Evolutionary conservation across 53 echinoderm and acorn worm genomes (phyloP), one percentile per base, ranked within the genome.

Genomic region (Echinometra lucunter): DNA sequence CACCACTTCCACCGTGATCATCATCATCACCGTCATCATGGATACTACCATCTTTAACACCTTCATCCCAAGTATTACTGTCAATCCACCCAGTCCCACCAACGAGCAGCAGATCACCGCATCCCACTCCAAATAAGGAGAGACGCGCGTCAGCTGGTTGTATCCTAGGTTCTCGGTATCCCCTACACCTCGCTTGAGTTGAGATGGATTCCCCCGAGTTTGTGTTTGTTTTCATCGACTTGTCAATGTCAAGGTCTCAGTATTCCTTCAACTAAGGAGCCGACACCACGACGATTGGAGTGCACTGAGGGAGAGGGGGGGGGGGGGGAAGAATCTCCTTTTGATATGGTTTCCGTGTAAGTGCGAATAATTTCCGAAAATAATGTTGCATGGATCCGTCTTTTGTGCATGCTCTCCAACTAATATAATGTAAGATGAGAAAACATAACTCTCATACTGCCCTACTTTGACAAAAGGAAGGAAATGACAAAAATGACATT

Each of bases 161-260:
- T 17, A 19, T 2, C 82, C 16, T 12, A 74, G 82, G 25, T 82
- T 82, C 7, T 35, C 4, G 19, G 23, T 53, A 53, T 80, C 42
- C 19, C 19, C 44, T 80, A 45, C 45, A 44, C 23, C n/a, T n/a
- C 49, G 9, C 9, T 4, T 53, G 8, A 2, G 47, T 83, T 28
- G 12, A 49, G 49, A 47, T 27, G 49, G 83, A 25, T 83, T 83
- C 49, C 49, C 45, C 21, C 83, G 49, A 83, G 83, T 37, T 57
- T 89, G 89, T 60, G 35, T 89, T 89, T 89, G 63, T 89, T 89
- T 89, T 89, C 60, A 89, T 89, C 89, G 37, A 35, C 58, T 60
- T 38, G 37, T 89, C 60, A 89, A 23, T 89, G 60, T 60, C 89
- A 83, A 47, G 83, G 83, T 83, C 49, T 49, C 49, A 2, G 49